A percentile compares a stretch with the other conserved stretches of the same genome.
phyloP scores from a whole-genome alignment of 1,140 invertebrate species.

The Bathynomus jamesi region DNA sequence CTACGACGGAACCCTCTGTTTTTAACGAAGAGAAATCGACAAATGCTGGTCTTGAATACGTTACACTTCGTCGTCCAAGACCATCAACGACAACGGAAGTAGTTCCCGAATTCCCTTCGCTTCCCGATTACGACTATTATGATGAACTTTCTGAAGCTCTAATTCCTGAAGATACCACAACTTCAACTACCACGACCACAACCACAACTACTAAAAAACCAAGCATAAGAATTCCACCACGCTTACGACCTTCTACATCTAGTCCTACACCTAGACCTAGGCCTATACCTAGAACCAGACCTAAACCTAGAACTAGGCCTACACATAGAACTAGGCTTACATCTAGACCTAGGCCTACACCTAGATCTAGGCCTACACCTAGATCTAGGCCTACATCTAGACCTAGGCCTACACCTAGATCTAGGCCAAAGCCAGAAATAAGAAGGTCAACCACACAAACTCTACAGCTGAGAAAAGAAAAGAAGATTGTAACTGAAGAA shows the following conservation, averaged over 20 bases:
- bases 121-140: background rate
- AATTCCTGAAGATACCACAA: background rate
- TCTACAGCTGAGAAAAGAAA: too few relatives aligned
- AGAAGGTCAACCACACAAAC: too few relatives aligned
- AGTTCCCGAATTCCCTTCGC: too few relatives aligned
- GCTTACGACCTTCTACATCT: background rate
- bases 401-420: background rate
- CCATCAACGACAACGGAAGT: constrained; percentile 9
- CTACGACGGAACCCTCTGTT: constrained; percentile 17
- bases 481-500: too few relatives aligned
- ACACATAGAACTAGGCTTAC: background rate
- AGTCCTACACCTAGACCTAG: background rate
- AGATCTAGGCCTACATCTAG: background rate
- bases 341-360: background rate
- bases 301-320: too few relatives aligned
- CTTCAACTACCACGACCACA: constrained; percentile 10
- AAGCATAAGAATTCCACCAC: constrained; percentile 6
- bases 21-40: background rate
- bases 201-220: constrained; percentile 24
- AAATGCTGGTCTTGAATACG: constrained; percentile 26
- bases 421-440: too few relatives aligned
- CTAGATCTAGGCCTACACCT: background rate
- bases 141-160: background rate
- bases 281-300: too few relatives aligned
- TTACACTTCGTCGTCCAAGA: constrained; percentile 8